Conservation (phyloP, 2,797 vertebrate genomes). For the Halcyon leucocephala region DNA sequence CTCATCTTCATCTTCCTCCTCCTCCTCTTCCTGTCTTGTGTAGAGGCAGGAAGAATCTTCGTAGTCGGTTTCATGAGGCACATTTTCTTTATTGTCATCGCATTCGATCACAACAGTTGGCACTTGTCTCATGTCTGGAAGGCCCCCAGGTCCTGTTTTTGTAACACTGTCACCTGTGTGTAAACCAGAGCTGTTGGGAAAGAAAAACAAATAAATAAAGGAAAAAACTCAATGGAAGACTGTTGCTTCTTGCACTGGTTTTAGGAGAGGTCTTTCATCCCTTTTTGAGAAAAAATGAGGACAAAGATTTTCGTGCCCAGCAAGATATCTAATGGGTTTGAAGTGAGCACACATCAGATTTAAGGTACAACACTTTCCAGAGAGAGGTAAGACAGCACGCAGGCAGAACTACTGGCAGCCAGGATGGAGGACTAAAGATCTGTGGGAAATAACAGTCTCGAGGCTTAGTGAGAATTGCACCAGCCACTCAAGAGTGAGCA, state of each 20-base stretch:
- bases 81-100: slow-evolving; percentile 98
- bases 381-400: neutral
- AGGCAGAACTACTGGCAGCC: neutral
- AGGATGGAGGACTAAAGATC: neutral
- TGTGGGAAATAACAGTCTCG: neutral
- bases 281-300: neutral
- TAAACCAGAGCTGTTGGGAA: slow-evolving; percentile 85
- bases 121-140: slow-evolving; percentile 91
- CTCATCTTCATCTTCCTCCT: slow-evolving; percentile 90
- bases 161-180: slow-evolving; percentile 81
- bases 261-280: neutral
- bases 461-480: neutral
- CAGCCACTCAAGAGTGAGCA: neutral
- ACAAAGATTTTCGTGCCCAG: neutral
- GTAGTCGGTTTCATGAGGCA: slow-evolving; percentile 94
- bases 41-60: slow-evolving; percentile 96
- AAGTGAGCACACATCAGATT: neutral
- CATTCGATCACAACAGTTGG: slow-evolving; percentile 95
- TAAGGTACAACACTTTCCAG: neutral
- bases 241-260: neutral
- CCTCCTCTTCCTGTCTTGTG: slow-evolving; percentile 90
- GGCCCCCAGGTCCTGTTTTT: slow-evolving; percentile 83
- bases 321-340: neutral
- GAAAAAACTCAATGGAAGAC: neutral
- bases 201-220: slow-evolving; percentile 19